Conservation (phyloP, 1,140 invertebrate genomes). For the Bombus confusus region DNA sequence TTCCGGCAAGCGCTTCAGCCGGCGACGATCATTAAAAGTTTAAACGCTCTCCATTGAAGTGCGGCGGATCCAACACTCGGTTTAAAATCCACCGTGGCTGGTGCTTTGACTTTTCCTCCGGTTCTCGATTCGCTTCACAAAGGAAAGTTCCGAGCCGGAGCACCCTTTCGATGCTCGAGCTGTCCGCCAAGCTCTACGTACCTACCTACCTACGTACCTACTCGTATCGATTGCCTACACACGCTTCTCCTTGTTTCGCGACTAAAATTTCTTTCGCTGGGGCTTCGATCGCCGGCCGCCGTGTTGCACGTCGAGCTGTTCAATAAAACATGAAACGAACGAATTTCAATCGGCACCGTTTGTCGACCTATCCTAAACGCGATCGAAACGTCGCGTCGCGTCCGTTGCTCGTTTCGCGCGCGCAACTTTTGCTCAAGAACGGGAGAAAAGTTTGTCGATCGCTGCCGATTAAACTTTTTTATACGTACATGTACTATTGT, state of each 20-base stretch:
- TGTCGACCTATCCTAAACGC: neutral
- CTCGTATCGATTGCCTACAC: constrained; percentile 11
- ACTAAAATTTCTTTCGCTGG: neutral
- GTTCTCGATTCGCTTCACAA: constrained; percentile 51
- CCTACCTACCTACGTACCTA: neutral
- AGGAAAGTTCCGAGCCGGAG: constrained; percentile 37
- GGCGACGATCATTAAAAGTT: constrained; percentile 79
- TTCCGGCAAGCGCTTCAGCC: constrained; percentile 71
- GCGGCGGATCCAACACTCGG: constrained; percentile 71
- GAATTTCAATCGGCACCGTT: neutral
- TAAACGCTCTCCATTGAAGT: constrained; percentile 76
- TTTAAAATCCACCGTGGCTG: constrained; percentile 70
- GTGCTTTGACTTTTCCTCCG: constrained; percentile 57
- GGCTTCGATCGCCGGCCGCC: neutral
- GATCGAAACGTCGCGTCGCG: too few relatives aligned
- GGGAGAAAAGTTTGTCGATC: too few relatives aligned
- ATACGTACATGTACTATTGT: too few relatives aligned
- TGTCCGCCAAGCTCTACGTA: neutral
- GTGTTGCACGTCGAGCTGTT: too few relatives aligned
- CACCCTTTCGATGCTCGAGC: constrained; percentile 46
- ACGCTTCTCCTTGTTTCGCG: neutral
- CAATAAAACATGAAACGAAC: neutral
- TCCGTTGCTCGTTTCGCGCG: neutral
- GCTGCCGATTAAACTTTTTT: neutral
- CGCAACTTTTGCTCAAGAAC: neutral